Percentiles rank a stretch among this genome's conserved stretches.
These are phyloP conservation scores for Brachionus rotundiformis DNA, from an alignment of 1,140 invertebrate genomes.

Conservation along the genomic window DNA sequence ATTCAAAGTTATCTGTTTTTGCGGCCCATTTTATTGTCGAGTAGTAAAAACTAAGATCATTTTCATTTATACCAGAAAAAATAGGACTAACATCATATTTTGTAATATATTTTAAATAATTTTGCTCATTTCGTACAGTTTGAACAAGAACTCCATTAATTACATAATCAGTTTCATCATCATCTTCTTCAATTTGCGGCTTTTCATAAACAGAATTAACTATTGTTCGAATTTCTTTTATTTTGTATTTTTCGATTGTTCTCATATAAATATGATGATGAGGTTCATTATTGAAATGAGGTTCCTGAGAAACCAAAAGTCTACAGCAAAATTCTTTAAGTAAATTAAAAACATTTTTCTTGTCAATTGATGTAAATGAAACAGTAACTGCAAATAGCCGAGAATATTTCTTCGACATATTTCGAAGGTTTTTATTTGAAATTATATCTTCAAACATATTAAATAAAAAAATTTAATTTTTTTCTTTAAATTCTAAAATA, in stretches of 20 bases:
- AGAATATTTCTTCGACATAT: background rate
- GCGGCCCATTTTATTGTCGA: no score
- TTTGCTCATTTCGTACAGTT: background rate
- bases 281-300: constrained; percentile 11
- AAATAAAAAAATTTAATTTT: no score
- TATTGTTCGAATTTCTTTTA: background rate
- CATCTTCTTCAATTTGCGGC: background rate
- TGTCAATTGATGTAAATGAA: background rate
- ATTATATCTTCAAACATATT: background rate
- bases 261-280: constrained; percentile 31
- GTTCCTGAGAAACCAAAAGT: background rate
- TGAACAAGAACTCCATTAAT: background rate
- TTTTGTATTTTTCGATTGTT: background rate
- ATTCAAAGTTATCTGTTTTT: no score
- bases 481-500: no score
- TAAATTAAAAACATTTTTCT: background rate
- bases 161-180: background rate
- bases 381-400: background rate
- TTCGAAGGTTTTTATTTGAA: background rate
- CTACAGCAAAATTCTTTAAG: background rate
- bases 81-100: background rate
- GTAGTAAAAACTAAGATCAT: background rate
- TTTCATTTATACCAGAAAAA: background rate
- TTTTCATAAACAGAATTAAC: background rate
- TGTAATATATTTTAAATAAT: background rate